phyloP scores from a whole-genome alignment of 1,140 invertebrate species.

The Popillia japonica region DNA sequence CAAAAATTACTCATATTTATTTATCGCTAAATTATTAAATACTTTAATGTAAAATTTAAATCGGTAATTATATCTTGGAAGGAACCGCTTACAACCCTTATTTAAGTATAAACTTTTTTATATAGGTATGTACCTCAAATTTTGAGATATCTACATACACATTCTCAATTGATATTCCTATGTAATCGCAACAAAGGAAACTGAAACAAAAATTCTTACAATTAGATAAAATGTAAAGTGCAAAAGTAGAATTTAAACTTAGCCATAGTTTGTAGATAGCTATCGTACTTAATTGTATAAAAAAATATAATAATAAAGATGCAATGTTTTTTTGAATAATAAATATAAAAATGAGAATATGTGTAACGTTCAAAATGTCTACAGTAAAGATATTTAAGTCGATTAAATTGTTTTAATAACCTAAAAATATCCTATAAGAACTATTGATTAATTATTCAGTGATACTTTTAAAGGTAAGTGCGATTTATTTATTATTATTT shows the following conservation, averaged over 20 bases:
- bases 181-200: slow-evolving; percentile 8
- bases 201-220: not conserved
- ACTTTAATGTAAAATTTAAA: no score
- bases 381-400: slow-evolving; percentile 41
- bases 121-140: slow-evolving; percentile 7
- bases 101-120: not conserved
- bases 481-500: not conserved
- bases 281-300: slow-evolving; percentile 34
- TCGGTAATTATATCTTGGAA: not conserved
- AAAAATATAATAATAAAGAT: slow-evolving; percentile 33
- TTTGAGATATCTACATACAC: not conserved
- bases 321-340: slow-evolving; percentile 42
- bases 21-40: no score
- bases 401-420: not conserved
- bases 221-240: slow-evolving; percentile 38
- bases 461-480: not conserved
- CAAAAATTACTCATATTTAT: no score
- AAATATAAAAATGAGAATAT: slow-evolving; percentile 40
- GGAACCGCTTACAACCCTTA: not conserved
- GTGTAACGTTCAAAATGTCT: slow-evolving; percentile 42
- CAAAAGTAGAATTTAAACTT: slow-evolving; percentile 35
- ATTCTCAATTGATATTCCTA: slow-evolving; percentile 35
- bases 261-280: slow-evolving; percentile 34
- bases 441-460: not conserved
- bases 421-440: not conserved